These are phyloP conservation scores for Brachypalpus laphriformis DNA, from an alignment of 2,888 invertebrate genomes.

Conservation along the genomic window DNA sequence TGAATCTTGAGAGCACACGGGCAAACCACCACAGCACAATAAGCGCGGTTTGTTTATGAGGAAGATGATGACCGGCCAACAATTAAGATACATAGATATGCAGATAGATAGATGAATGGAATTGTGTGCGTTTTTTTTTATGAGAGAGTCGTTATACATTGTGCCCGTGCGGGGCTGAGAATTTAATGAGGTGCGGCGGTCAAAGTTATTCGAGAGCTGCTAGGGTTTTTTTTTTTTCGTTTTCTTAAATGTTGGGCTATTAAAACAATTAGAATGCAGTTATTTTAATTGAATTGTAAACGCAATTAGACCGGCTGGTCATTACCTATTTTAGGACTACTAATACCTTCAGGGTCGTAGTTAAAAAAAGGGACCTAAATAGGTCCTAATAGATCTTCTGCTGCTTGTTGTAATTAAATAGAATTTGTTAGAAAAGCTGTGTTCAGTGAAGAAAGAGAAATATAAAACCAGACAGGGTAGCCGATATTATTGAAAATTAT, in stretches of 20 bases:
- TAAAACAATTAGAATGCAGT: constrained; percentile 62
- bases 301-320: constrained; percentile 1
- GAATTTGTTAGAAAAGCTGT: no score
- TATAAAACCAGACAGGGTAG: no score
- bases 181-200: constrained; percentile 66
- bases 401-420: no score
- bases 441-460: no score
- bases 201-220: constrained; percentile 55
- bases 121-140: constrained; percentile 18
- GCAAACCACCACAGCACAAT: neutral
- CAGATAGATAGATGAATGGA: constrained; percentile 18
- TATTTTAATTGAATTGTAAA: constrained; percentile 42
- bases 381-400: no score
- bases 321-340: neutral
- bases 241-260: constrained; percentile 19
- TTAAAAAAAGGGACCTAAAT: no score
- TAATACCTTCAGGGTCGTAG: no score
- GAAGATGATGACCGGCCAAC: constrained; percentile 14
- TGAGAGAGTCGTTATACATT: constrained; percentile 20
- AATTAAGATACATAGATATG: constrained; percentile 38
- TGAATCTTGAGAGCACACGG: neutral
- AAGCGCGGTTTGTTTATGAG: constrained; percentile 46
- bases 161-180: constrained; percentile 36
- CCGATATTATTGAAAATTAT: no score
- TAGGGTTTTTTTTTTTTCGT: constrained; percentile 12